Evolutionary conservation across 2,888 invertebrate species (phyloP).

Genomic region (Hydropsyche betteni): DNA sequence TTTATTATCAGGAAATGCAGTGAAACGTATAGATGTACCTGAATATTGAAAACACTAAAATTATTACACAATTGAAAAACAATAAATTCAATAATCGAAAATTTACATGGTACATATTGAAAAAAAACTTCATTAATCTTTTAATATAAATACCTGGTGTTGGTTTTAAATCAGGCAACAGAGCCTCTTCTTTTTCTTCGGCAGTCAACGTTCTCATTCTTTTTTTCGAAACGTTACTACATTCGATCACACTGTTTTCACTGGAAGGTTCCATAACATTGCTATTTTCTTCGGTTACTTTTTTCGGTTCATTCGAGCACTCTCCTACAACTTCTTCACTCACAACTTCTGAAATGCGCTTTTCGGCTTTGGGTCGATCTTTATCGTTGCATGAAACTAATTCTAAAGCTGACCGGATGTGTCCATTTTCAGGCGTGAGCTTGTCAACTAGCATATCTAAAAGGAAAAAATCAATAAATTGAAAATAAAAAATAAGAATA

Average conservation of each 20-base stretch:
- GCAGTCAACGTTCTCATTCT: slow-evolving; percentile 56
- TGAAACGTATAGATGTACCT: slow-evolving; percentile 85
- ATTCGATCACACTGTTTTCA: neutral
- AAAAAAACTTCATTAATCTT: neutral
- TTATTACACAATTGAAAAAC: slow-evolving; percentile 4
- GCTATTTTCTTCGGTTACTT: too few relatives aligned
- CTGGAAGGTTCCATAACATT: neutral
- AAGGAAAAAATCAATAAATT: slow-evolving; percentile 44
- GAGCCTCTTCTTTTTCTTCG: slow-evolving; percentile 73
- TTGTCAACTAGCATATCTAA: slow-evolving; percentile 67
- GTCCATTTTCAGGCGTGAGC: slow-evolving; percentile 77
- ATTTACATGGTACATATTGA: neutral
- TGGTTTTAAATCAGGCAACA: slow-evolving; percentile 84
- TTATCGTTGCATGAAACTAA: slow-evolving; percentile 76
- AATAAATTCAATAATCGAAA: neutral
- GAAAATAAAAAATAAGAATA: neutral
- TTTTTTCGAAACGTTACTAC: slow-evolving; percentile 30
- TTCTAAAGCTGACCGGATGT: slow-evolving; percentile 83
- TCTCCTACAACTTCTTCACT: slow-evolving; percentile 42
- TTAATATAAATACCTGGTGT: slow-evolving; percentile 63
- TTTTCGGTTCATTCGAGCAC: too few relatives aligned
- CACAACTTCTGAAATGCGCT: slow-evolving; percentile 53
- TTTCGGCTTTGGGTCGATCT: slow-evolving; percentile 71
- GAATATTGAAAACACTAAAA: slow-evolving; percentile 45
- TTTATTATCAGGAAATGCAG: slow-evolving; percentile 75